Evolutionary conservation across 2,888 invertebrate species (phyloP), one percentile per base, ranked within the genome.

Genomic region (Drosophila subsilvestris): DNA sequence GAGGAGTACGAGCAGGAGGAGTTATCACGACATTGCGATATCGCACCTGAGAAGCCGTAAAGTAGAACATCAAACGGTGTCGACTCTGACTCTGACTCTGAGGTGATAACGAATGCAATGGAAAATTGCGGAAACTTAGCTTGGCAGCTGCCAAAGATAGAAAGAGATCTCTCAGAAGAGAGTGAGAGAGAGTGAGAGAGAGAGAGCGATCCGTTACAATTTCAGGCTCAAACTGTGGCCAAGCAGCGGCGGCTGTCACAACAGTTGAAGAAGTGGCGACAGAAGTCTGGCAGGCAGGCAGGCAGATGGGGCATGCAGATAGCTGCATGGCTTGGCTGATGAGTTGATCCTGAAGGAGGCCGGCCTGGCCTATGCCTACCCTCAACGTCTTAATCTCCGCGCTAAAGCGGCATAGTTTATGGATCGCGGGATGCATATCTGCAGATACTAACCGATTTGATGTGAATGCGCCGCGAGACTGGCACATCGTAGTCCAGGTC

Each of bases 401-500:
- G 69, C 22, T 80, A 80, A 75, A 80, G 69, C 70, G 49, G 50
- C 58, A 73, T 75, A 50, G 75, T 73, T 85, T 85, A 82, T 81
- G 37, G 76, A 65, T 72, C 56, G 45, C 53, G 48, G 27, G 25
- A 10, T 20, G 37, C 37, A 14, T 14, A 37, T n/a, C 20, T 42
- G 18, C 63, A 49, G 57, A 60, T 83, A 83, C 83, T 80, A 78
- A 91, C 90, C 90, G 89, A 84, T 68, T 89, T 90, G 63, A 84
- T 89, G 78, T 87, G 88, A 67, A 83, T 87, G 62, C 88, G 90
- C 69, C 91, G 79, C 32, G 91, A 86, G 70, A 90, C 86, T 47
- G 91, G 91, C 51, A 91, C 91, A 75, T 91, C 91, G 63, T 91
- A 91, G 86, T 91, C 91, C 74, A 83, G 61, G 70, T 86, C 83